Conservation (phyloP, 2,888 invertebrate genomes). For the Polymixis flavicincta region DNA sequence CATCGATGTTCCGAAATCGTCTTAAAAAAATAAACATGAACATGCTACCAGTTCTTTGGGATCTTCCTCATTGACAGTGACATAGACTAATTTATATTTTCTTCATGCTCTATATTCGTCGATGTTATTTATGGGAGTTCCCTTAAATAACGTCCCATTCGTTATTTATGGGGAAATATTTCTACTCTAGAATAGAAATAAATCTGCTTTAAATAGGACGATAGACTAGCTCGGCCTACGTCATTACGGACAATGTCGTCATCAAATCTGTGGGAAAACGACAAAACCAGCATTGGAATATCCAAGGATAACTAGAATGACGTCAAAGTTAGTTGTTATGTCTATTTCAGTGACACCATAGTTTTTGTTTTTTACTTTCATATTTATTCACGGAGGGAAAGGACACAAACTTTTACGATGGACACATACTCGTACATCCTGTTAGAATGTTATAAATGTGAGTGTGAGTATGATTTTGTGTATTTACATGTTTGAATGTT, state of each 20-base stretch:
- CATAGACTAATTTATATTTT: background rate
- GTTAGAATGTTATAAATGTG: too few relatives aligned
- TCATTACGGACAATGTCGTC: conserved; percentile 12
- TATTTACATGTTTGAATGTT: too few relatives aligned
- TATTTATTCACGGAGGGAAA: background rate
- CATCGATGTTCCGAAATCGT: too few relatives aligned
- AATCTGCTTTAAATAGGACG: background rate
- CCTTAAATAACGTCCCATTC: too few relatives aligned
- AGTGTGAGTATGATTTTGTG: too few relatives aligned
- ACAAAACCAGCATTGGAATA: conserved; percentile 1
- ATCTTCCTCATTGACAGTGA: background rate
- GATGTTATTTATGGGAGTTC: too few relatives aligned
- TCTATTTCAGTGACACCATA: background rate
- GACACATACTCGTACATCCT: too few relatives aligned
- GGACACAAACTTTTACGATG: background rate
- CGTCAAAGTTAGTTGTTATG: conserved; percentile 3
- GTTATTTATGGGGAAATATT: background rate
- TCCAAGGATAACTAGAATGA: conserved; percentile 11
- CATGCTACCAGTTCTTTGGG: too few relatives aligned
- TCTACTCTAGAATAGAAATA: background rate
- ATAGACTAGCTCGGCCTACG: background rate
- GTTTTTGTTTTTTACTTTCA: background rate
- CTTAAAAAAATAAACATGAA: background rate
- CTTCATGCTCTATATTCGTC: background rate
- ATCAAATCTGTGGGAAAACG: conserved; percentile 21